Percentiles rank a stretch among this genome's conserved stretches.
These are phyloP conservation scores for Epistrophe grossulariae DNA, from an alignment of 2,888 invertebrate genomes.

Conservation along the genomic window DNA sequence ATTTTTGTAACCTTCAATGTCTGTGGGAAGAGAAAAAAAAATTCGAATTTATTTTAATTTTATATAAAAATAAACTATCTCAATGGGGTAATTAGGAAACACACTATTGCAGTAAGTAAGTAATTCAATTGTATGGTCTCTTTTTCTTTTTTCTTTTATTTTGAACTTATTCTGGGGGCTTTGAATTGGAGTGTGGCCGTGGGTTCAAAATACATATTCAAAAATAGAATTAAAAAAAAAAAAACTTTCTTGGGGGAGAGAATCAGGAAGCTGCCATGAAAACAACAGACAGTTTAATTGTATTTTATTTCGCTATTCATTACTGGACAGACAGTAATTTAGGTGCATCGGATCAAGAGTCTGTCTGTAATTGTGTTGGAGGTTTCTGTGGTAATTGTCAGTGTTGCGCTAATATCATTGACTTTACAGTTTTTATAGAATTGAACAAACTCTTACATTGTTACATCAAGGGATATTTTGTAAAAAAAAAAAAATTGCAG, in stretches of 20 bases:
- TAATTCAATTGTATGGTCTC: background rate
- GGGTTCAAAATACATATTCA: background rate
- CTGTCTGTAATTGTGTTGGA: constrained; percentile 7
- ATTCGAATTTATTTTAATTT: background rate
- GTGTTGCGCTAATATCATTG: background rate
- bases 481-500: background rate
- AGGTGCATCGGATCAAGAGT: constrained; percentile 20
- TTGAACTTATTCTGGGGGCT: background rate
- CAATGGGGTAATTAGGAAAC: constrained; percentile 39
- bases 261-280: constrained; percentile 11
- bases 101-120: constrained; percentile 2
- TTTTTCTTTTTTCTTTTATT: background rate
- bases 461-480: background rate
- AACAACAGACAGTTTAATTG: constrained; percentile 7
- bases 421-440: background rate
- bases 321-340: constrained; percentile 20
- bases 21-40: background rate
- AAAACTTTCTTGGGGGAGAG: constrained; percentile 12
- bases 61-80: constrained; percentile 34
- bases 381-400: background rate
- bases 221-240: constrained; percentile 9
- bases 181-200: background rate
- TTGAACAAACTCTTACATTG: background rate
- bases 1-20: constrained; percentile 60
- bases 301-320: constrained; percentile 26